Base-by-base conservation (phyloP, 2,797 vertebrate genomes). In the Synanceia verrucosa region DNA sequence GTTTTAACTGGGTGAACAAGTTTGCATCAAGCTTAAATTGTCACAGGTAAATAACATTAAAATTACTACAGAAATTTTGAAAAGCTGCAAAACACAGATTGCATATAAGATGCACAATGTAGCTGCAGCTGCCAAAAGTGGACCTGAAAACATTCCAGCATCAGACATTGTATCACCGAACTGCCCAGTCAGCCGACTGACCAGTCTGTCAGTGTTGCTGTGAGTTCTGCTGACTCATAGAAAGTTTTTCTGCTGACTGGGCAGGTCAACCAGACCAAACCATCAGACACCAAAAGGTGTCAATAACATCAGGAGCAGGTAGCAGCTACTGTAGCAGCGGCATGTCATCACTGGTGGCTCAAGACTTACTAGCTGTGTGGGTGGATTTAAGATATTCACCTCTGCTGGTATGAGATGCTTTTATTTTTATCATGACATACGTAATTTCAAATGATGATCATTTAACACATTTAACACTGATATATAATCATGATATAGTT, bases 171-270 rank as follows among this genome's bases (percentile, higher is more conserved):
- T 1, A 65, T 41, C 71, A 73, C 10, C 2, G 47, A 81, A 48
- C 62, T 36, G 28, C 61, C 24, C 28, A 51, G 53, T 43, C 33
- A 23, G 39, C 31, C 37, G 5, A 50, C 63, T 53, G 69, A 65
- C 69, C 44, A 4, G 34, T 34, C 68, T 65, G 73, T 70, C 76
- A 67, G 71, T 24, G 70, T 52, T 34, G 76, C 73, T 8, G 62
- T 4, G 43, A 19, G 64, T 85, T 90, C 69, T 4, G 90, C 86
- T 90, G 89, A 90, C 88, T 86, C 83, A 43, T 47, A 19, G 28
- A 75, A 65, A 74, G 60, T 21, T 73, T 82, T 83, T 61, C 64
- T 85, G 91, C 85, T 79, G 82, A 89, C 36, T 19, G 46, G 37
- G 74, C 76, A 70, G 65, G 61, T 16, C 44, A 65, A 55, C 57